These are phyloP conservation scores for Parambassis ranga DNA, from an alignment of 2,797 vertebrate genomes.

Conservation along the genomic window DNA sequence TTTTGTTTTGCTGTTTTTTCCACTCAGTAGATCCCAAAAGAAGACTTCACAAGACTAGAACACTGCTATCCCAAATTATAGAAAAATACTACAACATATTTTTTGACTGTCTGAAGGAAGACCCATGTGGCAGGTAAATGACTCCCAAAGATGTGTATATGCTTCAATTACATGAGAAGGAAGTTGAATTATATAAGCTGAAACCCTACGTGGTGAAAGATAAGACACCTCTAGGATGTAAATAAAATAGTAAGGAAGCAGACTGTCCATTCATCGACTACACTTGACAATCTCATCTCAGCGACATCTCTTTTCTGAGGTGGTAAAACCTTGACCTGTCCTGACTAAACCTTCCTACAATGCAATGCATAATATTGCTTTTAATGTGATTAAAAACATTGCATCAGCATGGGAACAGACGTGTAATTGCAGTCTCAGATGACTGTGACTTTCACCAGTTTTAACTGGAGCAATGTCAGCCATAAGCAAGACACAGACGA, in stretches of 20 bases:
- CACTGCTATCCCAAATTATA: no score
- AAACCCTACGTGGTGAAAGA: neutral
- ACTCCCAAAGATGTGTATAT: neutral
- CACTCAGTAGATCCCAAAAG: no score
- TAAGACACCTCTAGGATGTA: no score
- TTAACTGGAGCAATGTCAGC: slow-evolving; percentile 1
- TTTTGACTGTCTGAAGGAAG: no score
- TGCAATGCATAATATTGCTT: neutral
- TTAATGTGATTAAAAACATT: neutral
- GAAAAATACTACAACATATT: no score
- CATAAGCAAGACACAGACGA: neutral
- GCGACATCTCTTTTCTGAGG: neutral
- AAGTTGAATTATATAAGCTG: neutral
- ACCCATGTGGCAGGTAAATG: no score
- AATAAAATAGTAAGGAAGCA: neutral
- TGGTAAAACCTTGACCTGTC: neutral
- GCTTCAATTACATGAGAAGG: neutral
- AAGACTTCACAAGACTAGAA: no score
- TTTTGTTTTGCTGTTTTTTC: neutral
- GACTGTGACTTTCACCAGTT: slow-evolving; percentile 8
- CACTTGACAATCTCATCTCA: neutral
- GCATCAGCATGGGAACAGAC: neutral
- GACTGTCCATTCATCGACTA: neutral
- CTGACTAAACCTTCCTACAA: neutral
- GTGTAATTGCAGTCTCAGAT: neutral